A percentile compares a stretch with the other conserved stretches of the same genome.
phyloP scores from a whole-genome alignment of 2,797 vertebrate genomes.

The Sebastes alutus region DNA sequence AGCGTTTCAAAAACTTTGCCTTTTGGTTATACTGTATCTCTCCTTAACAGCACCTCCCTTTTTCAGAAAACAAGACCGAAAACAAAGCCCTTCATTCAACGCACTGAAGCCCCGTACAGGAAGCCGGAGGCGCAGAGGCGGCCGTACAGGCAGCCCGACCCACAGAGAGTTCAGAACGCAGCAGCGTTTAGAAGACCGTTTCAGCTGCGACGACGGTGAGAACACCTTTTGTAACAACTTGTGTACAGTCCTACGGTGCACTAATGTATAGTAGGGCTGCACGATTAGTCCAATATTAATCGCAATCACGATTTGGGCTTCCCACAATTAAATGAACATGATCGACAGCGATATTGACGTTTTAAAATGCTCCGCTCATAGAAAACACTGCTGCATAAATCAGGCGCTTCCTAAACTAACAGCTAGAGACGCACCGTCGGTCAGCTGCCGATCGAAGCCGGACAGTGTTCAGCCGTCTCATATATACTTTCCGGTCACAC shows the following conservation, averaged over 20 bases:
- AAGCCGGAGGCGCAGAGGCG: slow-evolving; percentile 78
- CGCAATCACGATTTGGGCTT: too few species aligned
- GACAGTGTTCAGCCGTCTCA: accelerated
- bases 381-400: too few species aligned
- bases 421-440: too few species aligned
- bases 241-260: not conserved
- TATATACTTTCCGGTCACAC: too few species aligned
- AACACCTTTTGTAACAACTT: not conserved
- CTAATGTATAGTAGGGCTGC: not conserved
- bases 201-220: slow-evolving; percentile 88
- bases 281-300: too few species aligned
- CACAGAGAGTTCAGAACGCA: slow-evolving; percentile 68
- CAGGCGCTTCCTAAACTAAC: too few species aligned
- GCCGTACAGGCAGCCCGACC: slow-evolving; percentile 69
- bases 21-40: not conserved
- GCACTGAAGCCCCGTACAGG: slow-evolving; percentile 56
- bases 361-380: too few species aligned
- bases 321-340: too few species aligned
- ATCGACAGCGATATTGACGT: too few species aligned
- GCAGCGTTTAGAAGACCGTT: slow-evolving; percentile 80
- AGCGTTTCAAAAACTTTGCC: not conserved
- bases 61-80: slow-evolving; percentile 59
- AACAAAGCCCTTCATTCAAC: slow-evolving; percentile 67
- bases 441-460: too few species aligned
- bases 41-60: not conserved